phyloP scores from a whole-genome alignment of 30 jellyfish, hydroid and myxozoan genomes.

The Calvadosia cruxmelitensis region DNA sequence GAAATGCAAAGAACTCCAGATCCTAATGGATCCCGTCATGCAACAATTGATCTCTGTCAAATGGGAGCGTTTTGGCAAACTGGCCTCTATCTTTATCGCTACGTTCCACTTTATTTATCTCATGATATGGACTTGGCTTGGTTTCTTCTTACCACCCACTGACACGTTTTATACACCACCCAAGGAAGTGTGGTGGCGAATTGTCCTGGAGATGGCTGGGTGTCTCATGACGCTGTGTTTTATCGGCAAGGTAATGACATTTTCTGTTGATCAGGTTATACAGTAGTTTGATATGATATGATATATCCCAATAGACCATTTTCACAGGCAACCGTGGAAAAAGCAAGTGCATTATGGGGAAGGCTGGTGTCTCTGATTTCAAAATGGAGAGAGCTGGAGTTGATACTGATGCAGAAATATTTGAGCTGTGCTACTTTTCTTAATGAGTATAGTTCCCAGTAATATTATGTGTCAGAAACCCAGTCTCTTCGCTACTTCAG shows the following conservation, averaged over 20 bases:
- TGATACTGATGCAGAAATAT: too few species aligned
- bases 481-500: too few species aligned
- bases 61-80: conserved; percentile 74
- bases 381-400: too few species aligned
- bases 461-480: too few species aligned
- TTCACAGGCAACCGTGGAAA: too few species aligned
- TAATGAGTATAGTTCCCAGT: too few species aligned
- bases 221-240: conserved; percentile 71
- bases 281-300: too few species aligned
- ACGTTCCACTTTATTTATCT: conserved; percentile 57
- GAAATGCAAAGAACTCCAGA: conserved; percentile 65
- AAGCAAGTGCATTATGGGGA: too few species aligned
- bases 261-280: too few species aligned
- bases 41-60: conserved; percentile 64
- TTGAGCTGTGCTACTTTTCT: too few species aligned
- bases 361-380: too few species aligned
- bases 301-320: too few species aligned
- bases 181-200: conserved; percentile 72
- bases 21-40: conserved; percentile 94
- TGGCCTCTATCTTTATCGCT: conserved; percentile 73
- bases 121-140: conserved; percentile 93
- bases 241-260: conserved; percentile 60
- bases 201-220: conserved; percentile 65
- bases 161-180: conserved; percentile 33
- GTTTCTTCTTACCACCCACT: conserved; percentile 62